Percentiles rank a stretch among this genome's conserved stretches.
These are phyloP conservation scores for Sebastes baramenuke DNA, from an alignment of 2,797 vertebrate species.

Conservation along the genomic window DNA sequence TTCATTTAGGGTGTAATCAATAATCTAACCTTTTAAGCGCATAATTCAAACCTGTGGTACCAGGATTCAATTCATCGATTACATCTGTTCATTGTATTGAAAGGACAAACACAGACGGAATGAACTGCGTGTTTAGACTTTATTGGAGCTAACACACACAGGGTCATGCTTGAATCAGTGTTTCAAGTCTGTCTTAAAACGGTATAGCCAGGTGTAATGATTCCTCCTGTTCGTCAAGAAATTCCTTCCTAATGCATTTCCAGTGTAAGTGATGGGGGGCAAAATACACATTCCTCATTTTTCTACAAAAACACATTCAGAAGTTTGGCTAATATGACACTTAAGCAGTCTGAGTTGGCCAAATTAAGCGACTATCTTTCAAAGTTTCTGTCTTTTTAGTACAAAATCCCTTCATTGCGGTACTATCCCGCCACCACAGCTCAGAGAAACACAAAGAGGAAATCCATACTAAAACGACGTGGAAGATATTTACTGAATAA, in stretches of 20 bases:
- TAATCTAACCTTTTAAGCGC: conserved; percentile 15
- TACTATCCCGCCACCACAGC: not conserved
- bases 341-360: not conserved
- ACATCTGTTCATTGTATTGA: conserved; percentile 8
- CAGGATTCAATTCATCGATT: not conserved
- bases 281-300: not conserved
- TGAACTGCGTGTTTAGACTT: not conserved
- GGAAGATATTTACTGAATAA: not conserved
- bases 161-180: conserved; percentile 15
- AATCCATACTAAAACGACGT: not conserved
- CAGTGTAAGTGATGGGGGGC: not conserved
- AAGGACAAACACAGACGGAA: conserved; percentile 12
- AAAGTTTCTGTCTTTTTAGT: not conserved
- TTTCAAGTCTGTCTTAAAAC: not conserved
- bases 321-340: not conserved
- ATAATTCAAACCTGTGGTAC: not conserved
- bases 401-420: not conserved
- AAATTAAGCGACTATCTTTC: not conserved
- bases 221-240: not conserved
- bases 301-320: not conserved
- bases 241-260: not conserved
- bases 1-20: conserved; percentile 9
- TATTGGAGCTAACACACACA: conserved; percentile 10
- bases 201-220: not conserved
- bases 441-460: not conserved